Conservation (phyloP, 2,888 invertebrate genomes). For the Trichacis sp. region DNA sequence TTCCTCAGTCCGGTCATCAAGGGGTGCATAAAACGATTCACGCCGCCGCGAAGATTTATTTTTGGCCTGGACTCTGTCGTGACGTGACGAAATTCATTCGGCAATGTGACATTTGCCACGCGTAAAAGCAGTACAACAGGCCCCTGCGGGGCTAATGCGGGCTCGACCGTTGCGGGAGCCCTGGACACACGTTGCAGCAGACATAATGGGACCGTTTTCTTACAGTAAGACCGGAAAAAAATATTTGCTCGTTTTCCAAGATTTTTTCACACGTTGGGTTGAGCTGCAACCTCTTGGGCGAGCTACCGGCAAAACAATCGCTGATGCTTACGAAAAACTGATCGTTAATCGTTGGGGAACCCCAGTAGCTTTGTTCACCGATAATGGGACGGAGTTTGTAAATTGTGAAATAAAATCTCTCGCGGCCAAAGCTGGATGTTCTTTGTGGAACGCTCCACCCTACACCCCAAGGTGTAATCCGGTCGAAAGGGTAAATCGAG, state of each 20-base stretch:
- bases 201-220: conserved; percentile 44
- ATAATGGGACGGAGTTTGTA: conserved; percentile 47
- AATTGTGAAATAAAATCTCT: conserved; percentile 4
- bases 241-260: conserved; percentile 42
- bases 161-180: conserved; percentile 10
- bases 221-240: conserved; percentile 6
- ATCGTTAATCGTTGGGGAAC: conserved; percentile 40
- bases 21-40: conserved; percentile 5
- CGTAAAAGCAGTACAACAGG: conserved; percentile 1
- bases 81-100: neutral
- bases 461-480: conserved; percentile 46
- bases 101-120: conserved; percentile 3
- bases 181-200: conserved; percentile 38
- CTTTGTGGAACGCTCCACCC: neutral
- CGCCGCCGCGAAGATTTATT: neutral
- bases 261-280: conserved; percentile 42
- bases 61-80: conserved; percentile 3
- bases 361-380: conserved; percentile 38
- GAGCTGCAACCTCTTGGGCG: conserved; percentile 31
- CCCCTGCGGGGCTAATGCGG: neutral
- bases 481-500: conserved; percentile 30
- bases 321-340: conserved; percentile 25
- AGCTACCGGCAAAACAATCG: conserved; percentile 33
- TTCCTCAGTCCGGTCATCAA: conserved; percentile 11
- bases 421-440: neutral